Evolutionary conservation across 2,113 vertebrate genomes (phyloP).

Genomic region (Formicarius rufipectus): DNA sequence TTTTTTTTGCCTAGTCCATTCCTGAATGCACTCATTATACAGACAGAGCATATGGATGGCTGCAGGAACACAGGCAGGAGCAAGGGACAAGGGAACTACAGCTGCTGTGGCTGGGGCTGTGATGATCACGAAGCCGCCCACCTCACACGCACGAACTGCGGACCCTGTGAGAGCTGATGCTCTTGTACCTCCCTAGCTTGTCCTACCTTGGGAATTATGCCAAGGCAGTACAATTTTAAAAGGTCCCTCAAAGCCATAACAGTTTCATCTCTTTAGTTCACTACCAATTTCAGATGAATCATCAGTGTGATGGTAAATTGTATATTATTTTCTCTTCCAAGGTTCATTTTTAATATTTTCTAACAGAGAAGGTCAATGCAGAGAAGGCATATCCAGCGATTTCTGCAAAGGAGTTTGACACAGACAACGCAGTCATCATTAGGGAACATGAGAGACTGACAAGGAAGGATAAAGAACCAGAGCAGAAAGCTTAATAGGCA

Average conservation of each 20-base stretch:
- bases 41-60: not conserved
- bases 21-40: not conserved
- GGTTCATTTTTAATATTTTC: not conserved
- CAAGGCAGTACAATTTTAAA: not conserved
- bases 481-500: not conserved
- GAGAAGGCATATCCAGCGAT: not conserved
- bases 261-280: not conserved
- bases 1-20: not conserved
- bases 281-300: not conserved
- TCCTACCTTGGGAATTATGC: not conserved
- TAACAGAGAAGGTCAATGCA: not conserved
- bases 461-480: not conserved
- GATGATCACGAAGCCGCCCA: rapidly evolving
- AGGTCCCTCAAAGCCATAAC: not conserved
- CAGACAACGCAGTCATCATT: not conserved
- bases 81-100: not conserved
- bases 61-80: not conserved
- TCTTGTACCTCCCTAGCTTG: not conserved
- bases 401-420: not conserved
- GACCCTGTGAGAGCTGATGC: not conserved
- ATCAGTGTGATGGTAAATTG: not conserved
- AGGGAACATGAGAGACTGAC: not conserved
- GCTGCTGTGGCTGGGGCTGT: not conserved
- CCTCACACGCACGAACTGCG: rapidly evolving
- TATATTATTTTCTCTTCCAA: not conserved